Evolutionary conservation across 1,140 invertebrate genomes (phyloP).

Genomic region (Adelges cooleyi): DNA sequence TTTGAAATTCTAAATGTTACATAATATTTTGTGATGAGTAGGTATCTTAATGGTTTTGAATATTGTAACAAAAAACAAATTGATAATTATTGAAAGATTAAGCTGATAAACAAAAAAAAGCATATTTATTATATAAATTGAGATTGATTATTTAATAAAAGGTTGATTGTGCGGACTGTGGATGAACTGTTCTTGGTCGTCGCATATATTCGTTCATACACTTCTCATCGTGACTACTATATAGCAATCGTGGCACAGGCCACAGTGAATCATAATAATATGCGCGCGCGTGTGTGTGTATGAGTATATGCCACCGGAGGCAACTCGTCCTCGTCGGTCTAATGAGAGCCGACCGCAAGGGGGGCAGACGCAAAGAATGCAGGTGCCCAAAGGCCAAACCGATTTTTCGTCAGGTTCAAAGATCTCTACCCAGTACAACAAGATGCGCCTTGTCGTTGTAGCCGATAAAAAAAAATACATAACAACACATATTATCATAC

Average conservation of each 20-base stretch:
- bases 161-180: background rate
- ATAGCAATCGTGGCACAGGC: no score
- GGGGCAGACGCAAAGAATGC: slow-evolving; percentile 8
- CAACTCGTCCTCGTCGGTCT: slow-evolving; percentile 1
- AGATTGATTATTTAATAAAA: slow-evolving; percentile 24
- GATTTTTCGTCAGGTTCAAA: slow-evolving; percentile 21
- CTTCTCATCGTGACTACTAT: slow-evolving; percentile 6
- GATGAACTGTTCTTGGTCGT: no score
- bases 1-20: no score
- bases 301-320: slow-evolving; percentile 20
- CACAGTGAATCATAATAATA: background rate
- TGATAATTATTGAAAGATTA: no score
- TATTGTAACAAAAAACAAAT: no score
- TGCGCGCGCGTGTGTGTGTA: background rate
- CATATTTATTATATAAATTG: no score
- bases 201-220: background rate
- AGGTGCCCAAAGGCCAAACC: slow-evolving; percentile 18
- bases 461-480: background rate
- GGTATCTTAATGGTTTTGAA: no score
- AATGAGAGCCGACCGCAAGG: slow-evolving; percentile 15
- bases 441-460: background rate
- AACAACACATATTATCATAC: background rate
- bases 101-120: no score
- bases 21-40: no score
- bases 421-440: slow-evolving; percentile 4